Conservation (phyloP, 53 echinoderm and acorn worm genomes). For the Holothuria scabra region DNA sequence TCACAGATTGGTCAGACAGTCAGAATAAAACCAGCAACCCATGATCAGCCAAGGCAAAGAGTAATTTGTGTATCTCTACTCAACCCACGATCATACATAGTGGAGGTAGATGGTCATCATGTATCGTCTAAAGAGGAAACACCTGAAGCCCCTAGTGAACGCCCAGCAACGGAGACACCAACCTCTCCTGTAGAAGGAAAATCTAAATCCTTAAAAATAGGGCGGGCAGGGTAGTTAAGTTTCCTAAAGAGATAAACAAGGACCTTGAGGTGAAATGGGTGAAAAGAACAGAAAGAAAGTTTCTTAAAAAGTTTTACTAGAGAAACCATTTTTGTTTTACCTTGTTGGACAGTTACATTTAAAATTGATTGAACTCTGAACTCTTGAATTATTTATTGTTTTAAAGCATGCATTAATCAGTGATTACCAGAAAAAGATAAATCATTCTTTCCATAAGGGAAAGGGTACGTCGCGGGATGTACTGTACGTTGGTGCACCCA, state of each 20-base stretch:
- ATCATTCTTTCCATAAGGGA: too few relatives aligned
- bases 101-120: not conserved
- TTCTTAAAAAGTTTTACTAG: not conserved
- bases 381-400: too few relatives aligned
- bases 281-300: too few relatives aligned
- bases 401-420: too few relatives aligned
- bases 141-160: not conserved
- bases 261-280: not conserved
- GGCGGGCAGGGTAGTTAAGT: not conserved
- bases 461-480: too few relatives aligned
- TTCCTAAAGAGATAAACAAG: not conserved
- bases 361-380: too few relatives aligned
- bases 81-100: constrained; percentile 5
- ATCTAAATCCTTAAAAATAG: not conserved
- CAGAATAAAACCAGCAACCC: too few relatives aligned
- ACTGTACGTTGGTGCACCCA: too few relatives aligned
- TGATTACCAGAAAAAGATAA: too few relatives aligned
- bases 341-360: too few relatives aligned
- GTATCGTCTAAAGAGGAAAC: not conserved
- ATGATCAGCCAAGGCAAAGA: not conserved
- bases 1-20: constrained; percentile 8
- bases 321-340: not conserved
- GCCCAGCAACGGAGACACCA: too few relatives aligned
- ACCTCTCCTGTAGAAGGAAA: too few relatives aligned
- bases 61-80: not conserved